Percentiles rank a stretch among this genome's conserved stretches.
Conservation (phyloP, 2,888 invertebrate genomes). For the Drosophila formosana region DNA sequence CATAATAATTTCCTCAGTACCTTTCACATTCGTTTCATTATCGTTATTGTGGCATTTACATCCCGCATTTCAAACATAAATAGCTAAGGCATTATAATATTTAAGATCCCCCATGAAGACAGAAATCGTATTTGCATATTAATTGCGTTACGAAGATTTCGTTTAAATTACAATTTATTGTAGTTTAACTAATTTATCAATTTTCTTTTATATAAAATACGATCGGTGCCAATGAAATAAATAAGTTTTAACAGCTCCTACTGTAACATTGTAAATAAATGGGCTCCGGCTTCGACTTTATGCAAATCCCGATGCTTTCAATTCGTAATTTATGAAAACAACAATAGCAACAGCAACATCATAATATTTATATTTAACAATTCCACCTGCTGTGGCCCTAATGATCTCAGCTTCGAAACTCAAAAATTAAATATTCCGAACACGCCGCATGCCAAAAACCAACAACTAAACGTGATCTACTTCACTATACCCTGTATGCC, state of each 20-base stretch:
- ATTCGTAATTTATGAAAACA: slow-evolving; percentile 60
- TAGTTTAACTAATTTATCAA: slow-evolving; percentile 67
- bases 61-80: slow-evolving; percentile 13
- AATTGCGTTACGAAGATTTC: slow-evolving; percentile 51
- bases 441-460: slow-evolving; percentile 59
- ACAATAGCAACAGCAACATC: slow-evolving; percentile 16
- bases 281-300: slow-evolving; percentile 36
- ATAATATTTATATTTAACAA: slow-evolving; percentile 52
- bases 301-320: slow-evolving; percentile 64
- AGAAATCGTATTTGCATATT: slow-evolving; percentile 52
- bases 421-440: slow-evolving; percentile 68
- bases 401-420: slow-evolving; percentile 60
- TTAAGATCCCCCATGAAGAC: slow-evolving; percentile 24
- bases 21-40: not conserved
- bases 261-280: slow-evolving; percentile 41
- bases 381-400: slow-evolving; percentile 77
- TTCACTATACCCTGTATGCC: slow-evolving; percentile 1
- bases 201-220: slow-evolving; percentile 36
- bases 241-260: slow-evolving; percentile 67
- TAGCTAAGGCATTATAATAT: slow-evolving; percentile 6
- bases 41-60: not conserved
- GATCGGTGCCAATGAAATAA: slow-evolving; percentile 53
- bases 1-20: not conserved
- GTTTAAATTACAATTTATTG: slow-evolving; percentile 66
- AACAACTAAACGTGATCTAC: slow-evolving; percentile 4